These are phyloP conservation scores for Hemichromis elongatus DNA, from an alignment of 2,113 vertebrate species.

Conservation along the genomic window DNA sequence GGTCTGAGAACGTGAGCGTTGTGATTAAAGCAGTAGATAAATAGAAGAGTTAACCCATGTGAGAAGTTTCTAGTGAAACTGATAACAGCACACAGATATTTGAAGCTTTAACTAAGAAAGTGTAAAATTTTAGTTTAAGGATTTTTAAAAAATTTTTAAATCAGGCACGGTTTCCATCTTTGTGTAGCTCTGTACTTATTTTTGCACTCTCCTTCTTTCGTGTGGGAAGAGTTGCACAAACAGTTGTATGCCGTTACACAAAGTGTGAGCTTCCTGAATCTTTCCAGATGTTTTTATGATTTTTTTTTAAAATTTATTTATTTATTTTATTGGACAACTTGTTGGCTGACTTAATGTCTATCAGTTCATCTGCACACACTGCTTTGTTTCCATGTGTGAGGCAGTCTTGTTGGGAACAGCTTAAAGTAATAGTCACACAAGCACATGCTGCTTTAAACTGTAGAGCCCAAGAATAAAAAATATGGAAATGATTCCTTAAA, in stretches of 20 bases:
- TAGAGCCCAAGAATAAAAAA: background rate
- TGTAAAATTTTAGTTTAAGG: background rate
- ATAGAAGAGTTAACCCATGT: background rate
- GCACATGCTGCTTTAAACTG: background rate
- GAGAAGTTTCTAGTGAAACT: background rate
- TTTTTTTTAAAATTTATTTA: background rate
- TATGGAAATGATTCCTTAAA: background rate
- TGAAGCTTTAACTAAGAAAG: background rate
- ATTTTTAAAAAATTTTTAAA: background rate
- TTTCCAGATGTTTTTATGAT: background rate
- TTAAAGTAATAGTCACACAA: background rate
- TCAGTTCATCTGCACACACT: background rate
- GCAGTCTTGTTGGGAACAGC: background rate
- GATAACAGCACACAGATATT: background rate
- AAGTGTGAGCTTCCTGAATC: background rate
- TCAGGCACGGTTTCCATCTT: background rate
- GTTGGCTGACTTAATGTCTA: background rate
- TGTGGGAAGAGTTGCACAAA: background rate
- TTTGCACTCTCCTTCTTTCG: background rate
- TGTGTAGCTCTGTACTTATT: background rate
- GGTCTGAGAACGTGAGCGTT: background rate
- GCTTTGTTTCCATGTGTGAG: background rate
- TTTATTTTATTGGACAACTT: background rate
- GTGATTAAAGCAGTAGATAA: background rate
- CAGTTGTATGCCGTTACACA: background rate